A percentile compares a stretch with the other conserved stretches of the same genome.
These are phyloP conservation scores for Heterotilapia buettikoferi DNA, from an alignment of 2,113 vertebrate species.

Conservation along the genomic window DNA sequence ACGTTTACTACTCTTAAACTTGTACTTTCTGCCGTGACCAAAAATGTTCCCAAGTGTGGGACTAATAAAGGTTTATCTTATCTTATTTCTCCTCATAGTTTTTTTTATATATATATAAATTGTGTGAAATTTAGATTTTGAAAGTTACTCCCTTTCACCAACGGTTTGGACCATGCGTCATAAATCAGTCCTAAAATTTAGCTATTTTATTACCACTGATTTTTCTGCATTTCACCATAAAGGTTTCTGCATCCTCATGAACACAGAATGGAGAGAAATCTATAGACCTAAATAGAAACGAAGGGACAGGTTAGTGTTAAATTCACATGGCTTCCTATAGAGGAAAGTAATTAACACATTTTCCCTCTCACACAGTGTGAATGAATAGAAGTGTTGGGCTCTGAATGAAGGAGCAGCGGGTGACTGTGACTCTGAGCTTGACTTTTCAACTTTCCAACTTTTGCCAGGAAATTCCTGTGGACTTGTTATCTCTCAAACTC, in stretches of 20 bases:
- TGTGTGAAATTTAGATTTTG: not conserved
- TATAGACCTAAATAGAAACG: not conserved
- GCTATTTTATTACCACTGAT: rapidly evolving
- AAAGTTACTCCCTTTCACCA: rapidly evolving
- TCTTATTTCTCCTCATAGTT: rapidly evolving
- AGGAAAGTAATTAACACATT: constrained; percentile 31
- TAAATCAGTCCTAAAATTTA: not conserved
- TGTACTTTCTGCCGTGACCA: rapidly evolving
- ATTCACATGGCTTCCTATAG: not conserved
- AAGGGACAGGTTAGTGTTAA: not conserved
- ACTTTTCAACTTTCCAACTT: constrained; percentile 12
- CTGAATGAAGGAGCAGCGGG: not conserved
- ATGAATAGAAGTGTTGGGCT: not conserved
- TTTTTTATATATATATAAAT: not conserved
- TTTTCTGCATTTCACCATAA: not conserved
- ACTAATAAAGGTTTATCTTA: not conserved
- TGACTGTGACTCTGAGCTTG: not conserved
- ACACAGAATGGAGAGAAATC: not conserved
- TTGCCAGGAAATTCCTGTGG: constrained; percentile 20
- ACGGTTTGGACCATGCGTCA: rapidly evolving
- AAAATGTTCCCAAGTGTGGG: rapidly evolving
- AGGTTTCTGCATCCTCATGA: not conserved
- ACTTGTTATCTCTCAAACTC: constrained; percentile 5
- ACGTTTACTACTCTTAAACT: not conserved
- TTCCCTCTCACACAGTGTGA: not conserved